Evolutionary conservation across 2,888 invertebrate genomes (phyloP), one percentile per base, ranked within the genome.

Genomic region (Patella caerulea): DNA sequence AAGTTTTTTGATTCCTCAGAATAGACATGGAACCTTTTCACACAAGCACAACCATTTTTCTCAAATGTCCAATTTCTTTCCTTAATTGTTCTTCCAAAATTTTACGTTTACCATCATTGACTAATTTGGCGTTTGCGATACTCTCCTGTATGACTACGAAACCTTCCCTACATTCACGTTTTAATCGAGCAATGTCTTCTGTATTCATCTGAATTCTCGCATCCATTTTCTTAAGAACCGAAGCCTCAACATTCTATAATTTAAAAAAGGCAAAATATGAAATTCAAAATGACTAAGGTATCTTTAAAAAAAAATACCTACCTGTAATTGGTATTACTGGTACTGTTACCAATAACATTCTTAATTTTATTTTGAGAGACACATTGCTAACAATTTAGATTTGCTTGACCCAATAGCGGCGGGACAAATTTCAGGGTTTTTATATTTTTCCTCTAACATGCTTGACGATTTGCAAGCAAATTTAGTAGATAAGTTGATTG

Each of bases 41-140:
- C 29, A 91, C 90, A 11, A 91, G 84, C 9, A 91, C 91, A 11
- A 91, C 90, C 91, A 91, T 91, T 82, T 91, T 91, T 52, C 91
- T 83, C 29, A 91, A 88, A 78, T 91, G 90, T 45, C 88, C 84
- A 76, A 91, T 90, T 84, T 91, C 91, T 82, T 91, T 91, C 72
- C 90, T 82, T 70, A 91, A 84, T 80, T 90, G 90, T 79, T 91
- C 91, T 76, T 91, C 91, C 34, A 90, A 84, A 14, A 91, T 83
- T 81, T 89, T 89, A 24, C 89, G 83, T 80, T 91, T 91, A 29
- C 90, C 91, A 56, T 91, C 91, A 85, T 90, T 87, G 12, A 91
- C 90, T 15, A 89, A 88, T 79, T 90, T 90, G 88, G 91, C 90
- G 84, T 91, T 90, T 77, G 85, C 87, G 76, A 91, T 90, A 76